These are phyloP conservation scores for Homarus gammarus DNA, from an alignment of 2,888 invertebrate species.

Conservation along the genomic window DNA sequence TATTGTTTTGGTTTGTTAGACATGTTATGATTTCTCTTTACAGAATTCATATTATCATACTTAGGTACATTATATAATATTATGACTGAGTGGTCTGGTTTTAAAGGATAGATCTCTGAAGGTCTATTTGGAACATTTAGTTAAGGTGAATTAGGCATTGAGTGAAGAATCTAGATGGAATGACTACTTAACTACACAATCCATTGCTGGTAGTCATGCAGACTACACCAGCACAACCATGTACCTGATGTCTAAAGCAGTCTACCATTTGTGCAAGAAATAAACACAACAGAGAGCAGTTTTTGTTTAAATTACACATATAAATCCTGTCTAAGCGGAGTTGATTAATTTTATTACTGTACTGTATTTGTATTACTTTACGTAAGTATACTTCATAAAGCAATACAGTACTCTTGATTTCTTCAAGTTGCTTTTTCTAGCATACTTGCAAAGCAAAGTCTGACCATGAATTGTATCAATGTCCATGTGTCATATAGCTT, in stretches of 20 bases:
- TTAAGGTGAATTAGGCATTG: neutral
- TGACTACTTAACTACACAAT: constrained; percentile 46
- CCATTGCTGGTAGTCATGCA: constrained; percentile 55
- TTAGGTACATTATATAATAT: neutral
- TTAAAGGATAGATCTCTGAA: neutral
- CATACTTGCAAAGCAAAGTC: too few species aligned
- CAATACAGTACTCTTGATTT: too few species aligned
- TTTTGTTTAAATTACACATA: constrained; percentile 32
- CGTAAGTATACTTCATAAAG: too few species aligned
- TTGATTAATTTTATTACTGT: too few species aligned
- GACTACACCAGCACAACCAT: constrained; percentile 62
- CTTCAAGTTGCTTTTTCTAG: too few species aligned
- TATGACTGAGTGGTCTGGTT: neutral
- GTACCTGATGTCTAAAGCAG: constrained; percentile 68
- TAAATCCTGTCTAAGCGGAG: too few species aligned
- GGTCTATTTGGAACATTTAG: neutral
- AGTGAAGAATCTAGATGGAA: constrained; percentile 14
- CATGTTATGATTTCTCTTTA: too few species aligned
- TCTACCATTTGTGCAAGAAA: constrained; percentile 67
- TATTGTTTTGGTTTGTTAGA: neutral
- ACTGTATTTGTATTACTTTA: too few species aligned
- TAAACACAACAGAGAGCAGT: constrained; percentile 49
- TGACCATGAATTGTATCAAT: too few species aligned
- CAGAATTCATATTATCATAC: neutral
- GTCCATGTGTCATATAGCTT: too few species aligned